Conservation (phyloP, 2,888 invertebrate species). For the Tryphoninae sp. region DNA sequence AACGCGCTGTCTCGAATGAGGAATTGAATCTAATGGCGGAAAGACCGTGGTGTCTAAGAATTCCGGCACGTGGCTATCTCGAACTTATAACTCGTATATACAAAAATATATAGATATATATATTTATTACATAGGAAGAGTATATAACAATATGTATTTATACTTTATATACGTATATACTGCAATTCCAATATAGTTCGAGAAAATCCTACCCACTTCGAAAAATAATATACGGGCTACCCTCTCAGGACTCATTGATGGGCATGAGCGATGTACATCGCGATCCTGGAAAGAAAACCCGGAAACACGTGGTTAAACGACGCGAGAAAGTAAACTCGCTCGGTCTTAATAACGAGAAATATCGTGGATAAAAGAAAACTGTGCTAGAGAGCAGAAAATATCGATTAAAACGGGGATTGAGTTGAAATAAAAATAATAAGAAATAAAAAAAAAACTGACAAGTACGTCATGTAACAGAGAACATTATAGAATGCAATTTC, state of each 20-base stretch:
- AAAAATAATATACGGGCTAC: constrained; percentile 50
- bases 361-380: constrained; percentile 8
- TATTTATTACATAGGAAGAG: not conserved
- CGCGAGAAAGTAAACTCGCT: constrained; percentile 39
- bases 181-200: constrained; percentile 41
- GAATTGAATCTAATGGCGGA: constrained; percentile 1
- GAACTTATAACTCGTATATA: constrained; percentile 20
- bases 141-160: constrained; percentile 3
- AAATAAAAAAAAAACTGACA: not conserved
- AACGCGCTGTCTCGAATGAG: constrained; percentile 16
- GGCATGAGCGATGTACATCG: not conserved
- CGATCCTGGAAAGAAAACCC: constrained; percentile 6
- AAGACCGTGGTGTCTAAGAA: constrained; percentile 5
- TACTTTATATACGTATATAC: not conserved
- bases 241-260: constrained; percentile 39
- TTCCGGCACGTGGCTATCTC: constrained; percentile 39
- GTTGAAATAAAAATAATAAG: not conserved
- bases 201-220: constrained; percentile 30
- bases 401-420: not conserved
- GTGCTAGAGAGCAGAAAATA: not conserved
- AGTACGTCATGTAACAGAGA: not conserved
- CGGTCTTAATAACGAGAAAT: constrained; percentile 28
- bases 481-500: not conserved
- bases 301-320: constrained; percentile 12
- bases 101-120: not conserved